Conservation (phyloP, 2,797 vertebrate species). For the Phoxinus dragarum region DNA sequence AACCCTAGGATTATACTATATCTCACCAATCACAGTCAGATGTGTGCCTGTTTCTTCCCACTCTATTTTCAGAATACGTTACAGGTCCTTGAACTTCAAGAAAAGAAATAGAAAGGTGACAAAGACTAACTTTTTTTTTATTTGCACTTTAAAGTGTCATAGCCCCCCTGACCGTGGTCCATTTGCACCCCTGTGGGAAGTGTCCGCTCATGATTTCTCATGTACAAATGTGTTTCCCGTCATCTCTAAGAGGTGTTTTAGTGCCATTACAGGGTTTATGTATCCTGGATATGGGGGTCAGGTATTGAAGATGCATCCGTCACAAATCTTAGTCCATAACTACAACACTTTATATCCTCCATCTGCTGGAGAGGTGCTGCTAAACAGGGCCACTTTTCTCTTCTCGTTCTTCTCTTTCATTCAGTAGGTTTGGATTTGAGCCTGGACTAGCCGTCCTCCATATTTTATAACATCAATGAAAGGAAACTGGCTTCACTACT, state of each 20-base stretch:
- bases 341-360: slow-evolving; percentile 2
- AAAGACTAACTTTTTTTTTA: not conserved
- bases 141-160: not conserved
- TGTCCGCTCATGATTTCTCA: slow-evolving; percentile 22
- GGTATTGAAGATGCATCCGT: not conserved
- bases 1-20: not conserved
- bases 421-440: slow-evolving; percentile 49
- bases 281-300: slow-evolving; percentile 34
- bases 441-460: slow-evolving; percentile 53
- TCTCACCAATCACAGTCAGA: slow-evolving; percentile 27
- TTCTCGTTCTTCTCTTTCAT: slow-evolving; percentile 40
- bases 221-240: slow-evolving; percentile 37
- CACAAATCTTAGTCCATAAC: slow-evolving; percentile 1
- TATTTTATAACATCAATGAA: slow-evolving; percentile 67
- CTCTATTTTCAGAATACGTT: slow-evolving; percentile 21
- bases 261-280: slow-evolving; percentile 11
- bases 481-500: slow-evolving; percentile 59
- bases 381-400: slow-evolving; percentile 26
- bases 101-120: slow-evolving; percentile 1
- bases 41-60: not conserved
- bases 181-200: slow-evolving; percentile 34
- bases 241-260: slow-evolving; percentile 24
- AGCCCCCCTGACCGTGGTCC: not conserved
- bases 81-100: not conserved
- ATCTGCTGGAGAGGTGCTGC: slow-evolving; percentile 34